Evolutionary conservation across 1,140 invertebrate species (phyloP), one percentile per base, ranked within the genome.

Genomic region (Maniola jurtina): DNA sequence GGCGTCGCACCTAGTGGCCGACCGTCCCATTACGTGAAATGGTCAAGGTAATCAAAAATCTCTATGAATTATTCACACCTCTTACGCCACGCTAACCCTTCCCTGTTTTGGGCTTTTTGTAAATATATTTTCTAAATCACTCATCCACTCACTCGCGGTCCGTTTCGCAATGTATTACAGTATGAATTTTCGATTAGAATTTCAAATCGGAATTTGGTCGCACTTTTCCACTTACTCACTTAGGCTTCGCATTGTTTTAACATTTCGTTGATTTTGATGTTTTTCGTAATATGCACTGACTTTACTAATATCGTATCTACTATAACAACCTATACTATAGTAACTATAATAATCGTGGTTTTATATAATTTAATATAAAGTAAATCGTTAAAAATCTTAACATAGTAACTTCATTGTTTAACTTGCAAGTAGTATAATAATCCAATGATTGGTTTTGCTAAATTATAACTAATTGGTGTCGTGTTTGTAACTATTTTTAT

Each of bases 1-100:
- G 79, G 75, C 74, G 72, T 79, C 72, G 75, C 72, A 77, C 68
- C 77, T 74, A 73, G 77, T 73, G 69, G 80, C 79, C 70, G 77
- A 78, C 81, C 64, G 75, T 77, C 77, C 75, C 79, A 83, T 83
- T 83, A 72, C 83, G 84, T 90, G 86, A 88, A 88, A 90, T 88
- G 86, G 86, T 90, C 85, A 90, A 90, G 88, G 88, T 90, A 90
- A 90, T 84, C 71, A 79, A 80, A 78, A 80, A 81, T 79, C 74
- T 83, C 70, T 88, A 86, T 87, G 84, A 88, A 86, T 85, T 81
- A 88, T 87, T 88, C 83, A 84, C 84, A 71, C 60, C 71, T 80
- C 76, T 75, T 77, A 80, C 78, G 75, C 76, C 80, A 84, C 78
- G 80, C 84, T 90, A 88, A 88, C 86, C 81, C 79, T 84, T 84